Evolutionary conservation across 1,140 invertebrate species (phyloP).

Genomic region (Pemphigus obesinymphae): DNA sequence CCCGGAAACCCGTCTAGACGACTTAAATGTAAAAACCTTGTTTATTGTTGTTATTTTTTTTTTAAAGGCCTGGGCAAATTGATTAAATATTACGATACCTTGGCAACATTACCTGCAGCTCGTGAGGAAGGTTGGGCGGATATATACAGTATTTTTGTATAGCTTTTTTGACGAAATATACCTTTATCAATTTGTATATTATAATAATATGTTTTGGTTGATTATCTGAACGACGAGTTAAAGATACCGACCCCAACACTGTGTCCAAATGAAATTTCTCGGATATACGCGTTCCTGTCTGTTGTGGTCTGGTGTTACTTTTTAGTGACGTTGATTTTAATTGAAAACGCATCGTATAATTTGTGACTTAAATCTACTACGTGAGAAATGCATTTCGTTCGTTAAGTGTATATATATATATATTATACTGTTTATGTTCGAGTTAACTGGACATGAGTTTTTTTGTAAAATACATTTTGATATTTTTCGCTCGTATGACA

Average conservation of each 20-base stretch:
- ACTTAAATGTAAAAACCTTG: background rate
- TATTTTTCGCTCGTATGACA: too few species aligned
- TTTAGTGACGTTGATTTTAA: constrained; percentile 11
- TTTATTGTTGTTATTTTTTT: background rate
- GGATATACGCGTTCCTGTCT: too few species aligned
- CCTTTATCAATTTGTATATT: background rate
- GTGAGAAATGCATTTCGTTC: background rate
- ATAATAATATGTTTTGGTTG: too few species aligned
- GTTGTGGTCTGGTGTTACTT: too few species aligned
- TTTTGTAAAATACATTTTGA: background rate
- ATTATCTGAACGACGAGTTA: too few species aligned
- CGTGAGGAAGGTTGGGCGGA: too few species aligned
- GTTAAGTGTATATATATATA: background rate
- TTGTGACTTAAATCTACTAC: background rate
- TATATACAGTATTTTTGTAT: background rate
- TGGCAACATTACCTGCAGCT: constrained; percentile 3
- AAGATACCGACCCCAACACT: too few species aligned
- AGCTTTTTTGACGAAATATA: background rate
- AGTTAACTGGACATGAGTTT: background rate
- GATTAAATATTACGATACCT: constrained; percentile 12
- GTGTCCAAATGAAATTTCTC: too few species aligned
- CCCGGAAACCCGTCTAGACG: background rate
- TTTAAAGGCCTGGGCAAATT: background rate
- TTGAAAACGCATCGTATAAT: background rate
- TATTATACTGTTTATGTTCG: background rate